Evolutionary conservation across 2,113 vertebrate species (phyloP).

Genomic region (Reinhardtius hippoglossoides): DNA sequence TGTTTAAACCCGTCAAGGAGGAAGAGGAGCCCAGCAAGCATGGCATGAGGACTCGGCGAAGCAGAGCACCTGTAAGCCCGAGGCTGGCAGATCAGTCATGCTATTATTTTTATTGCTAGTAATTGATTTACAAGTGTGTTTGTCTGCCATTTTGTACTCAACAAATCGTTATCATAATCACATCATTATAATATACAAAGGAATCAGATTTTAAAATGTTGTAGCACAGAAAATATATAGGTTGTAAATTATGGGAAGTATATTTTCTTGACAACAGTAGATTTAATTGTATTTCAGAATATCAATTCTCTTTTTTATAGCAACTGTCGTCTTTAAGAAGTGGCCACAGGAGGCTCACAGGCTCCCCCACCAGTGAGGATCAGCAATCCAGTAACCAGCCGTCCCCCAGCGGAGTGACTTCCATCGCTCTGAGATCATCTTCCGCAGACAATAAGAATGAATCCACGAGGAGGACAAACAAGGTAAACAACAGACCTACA

Average conservation of each 20-base stretch:
- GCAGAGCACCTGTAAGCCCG: conserved; percentile 91
- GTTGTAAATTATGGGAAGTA: neutral
- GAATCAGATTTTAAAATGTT: too few species aligned
- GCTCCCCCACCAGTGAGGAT: conserved; percentile 91
- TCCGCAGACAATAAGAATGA: conserved; percentile 92
- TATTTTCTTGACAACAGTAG: neutral
- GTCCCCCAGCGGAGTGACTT: conserved; percentile 81
- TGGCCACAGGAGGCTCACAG: conserved; percentile 94
- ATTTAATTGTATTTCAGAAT: conserved; percentile 6
- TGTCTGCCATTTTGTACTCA: neutral
- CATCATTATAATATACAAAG: neutral
- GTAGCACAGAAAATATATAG: neutral
- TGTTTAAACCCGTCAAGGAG: conserved; percentile 99
- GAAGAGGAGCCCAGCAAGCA: conserved; percentile 95
- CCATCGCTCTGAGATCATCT: conserved; percentile 89
- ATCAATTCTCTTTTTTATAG: conserved; percentile 37
- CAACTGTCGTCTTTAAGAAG: conserved; percentile 97
- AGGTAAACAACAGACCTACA: conserved; percentile 77
- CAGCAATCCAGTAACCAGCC: conserved; percentile 89
- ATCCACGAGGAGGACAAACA: conserved; percentile 88
- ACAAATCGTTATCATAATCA: neutral
- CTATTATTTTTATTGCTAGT: neutral
- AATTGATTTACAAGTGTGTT: neutral
- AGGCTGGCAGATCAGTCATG: conserved; percentile 21
- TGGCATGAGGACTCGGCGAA: conserved; percentile 98